phyloP scores from a whole-genome alignment of 2,888 invertebrate species.

The Lomographa bimaculata region DNA sequence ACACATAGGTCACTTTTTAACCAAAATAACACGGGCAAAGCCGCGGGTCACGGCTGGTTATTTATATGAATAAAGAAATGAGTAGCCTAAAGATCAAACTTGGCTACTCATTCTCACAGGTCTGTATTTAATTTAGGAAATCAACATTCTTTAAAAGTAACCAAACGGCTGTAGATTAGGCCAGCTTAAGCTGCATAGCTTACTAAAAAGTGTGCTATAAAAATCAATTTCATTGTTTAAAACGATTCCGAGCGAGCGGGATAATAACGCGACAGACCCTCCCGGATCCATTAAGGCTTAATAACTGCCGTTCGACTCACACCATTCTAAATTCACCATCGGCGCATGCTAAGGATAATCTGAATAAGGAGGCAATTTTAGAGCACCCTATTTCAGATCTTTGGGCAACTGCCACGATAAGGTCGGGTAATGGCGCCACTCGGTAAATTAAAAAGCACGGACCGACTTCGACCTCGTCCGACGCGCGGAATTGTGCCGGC shows the following conservation, averaged over 20 bases:
- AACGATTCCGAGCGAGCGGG: slow-evolving; percentile 43
- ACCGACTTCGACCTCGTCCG: slow-evolving; percentile 47
- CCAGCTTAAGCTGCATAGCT: neutral
- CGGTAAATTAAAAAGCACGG: slow-evolving; percentile 71
- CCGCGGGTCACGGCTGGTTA: too few relatives aligned
- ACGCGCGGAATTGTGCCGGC: slow-evolving; percentile 47
- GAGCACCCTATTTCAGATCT: slow-evolving; percentile 62
- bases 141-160: slow-evolving; percentile 2
- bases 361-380: slow-evolving; percentile 62
- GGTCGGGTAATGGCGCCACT: slow-evolving; percentile 60
- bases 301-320: slow-evolving; percentile 54
- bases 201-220: slow-evolving; percentile 27
- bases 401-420: slow-evolving; percentile 59
- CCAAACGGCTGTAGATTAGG: neutral
- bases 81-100: too few relatives aligned
- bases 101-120: too few relatives aligned
- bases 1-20: too few relatives aligned
- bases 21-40: too few relatives aligned
- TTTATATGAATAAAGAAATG: too few relatives aligned
- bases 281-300: slow-evolving; percentile 54
- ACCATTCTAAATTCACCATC: slow-evolving; percentile 54
- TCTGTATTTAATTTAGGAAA: too few relatives aligned
- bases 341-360: slow-evolving; percentile 58
- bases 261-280: slow-evolving; percentile 48
- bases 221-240: slow-evolving; percentile 62